phyloP scores from a whole-genome alignment of 2,797 vertebrate species.

The Rhinogobio ventralis region DNA sequence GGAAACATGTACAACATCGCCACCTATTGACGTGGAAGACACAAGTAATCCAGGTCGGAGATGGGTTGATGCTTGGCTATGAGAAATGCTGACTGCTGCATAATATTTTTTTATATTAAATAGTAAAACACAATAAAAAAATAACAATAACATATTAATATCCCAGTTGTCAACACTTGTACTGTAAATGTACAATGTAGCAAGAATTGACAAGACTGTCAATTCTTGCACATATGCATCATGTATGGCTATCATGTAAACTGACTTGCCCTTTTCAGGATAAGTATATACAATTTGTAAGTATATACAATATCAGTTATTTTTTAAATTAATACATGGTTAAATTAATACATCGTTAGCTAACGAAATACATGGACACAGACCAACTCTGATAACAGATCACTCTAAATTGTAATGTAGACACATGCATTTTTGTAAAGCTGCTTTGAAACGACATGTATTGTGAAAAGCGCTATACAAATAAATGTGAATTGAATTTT shows the following conservation, averaged over 20 bases:
- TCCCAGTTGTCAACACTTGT: not conserved
- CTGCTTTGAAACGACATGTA: too few species aligned
- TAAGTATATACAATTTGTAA: not conserved
- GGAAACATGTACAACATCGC: not conserved
- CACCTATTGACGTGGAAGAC: constrained; percentile 22
- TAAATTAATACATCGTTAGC: too few species aligned
- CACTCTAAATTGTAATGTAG: too few species aligned
- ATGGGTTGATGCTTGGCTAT: not conserved
- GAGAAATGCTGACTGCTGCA: not conserved
- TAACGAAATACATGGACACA: too few species aligned
- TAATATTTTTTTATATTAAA: not conserved
- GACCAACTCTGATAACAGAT: too few species aligned
- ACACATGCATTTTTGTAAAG: too few species aligned
- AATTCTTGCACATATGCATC: not conserved
- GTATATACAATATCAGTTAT: not conserved
- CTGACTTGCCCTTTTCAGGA: not conserved
- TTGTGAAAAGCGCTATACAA: too few species aligned
- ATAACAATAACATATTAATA: not conserved
- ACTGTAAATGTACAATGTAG: not conserved
- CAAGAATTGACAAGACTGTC: not conserved
- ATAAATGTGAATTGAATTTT: too few species aligned
- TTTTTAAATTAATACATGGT: too few species aligned
- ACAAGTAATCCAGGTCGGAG: not conserved
- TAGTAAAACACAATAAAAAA: not conserved
- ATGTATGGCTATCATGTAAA: too few species aligned